Evolutionary conservation across 2,113 vertebrate species (phyloP).

Genomic region (Peucedramus taeniatus): DNA sequence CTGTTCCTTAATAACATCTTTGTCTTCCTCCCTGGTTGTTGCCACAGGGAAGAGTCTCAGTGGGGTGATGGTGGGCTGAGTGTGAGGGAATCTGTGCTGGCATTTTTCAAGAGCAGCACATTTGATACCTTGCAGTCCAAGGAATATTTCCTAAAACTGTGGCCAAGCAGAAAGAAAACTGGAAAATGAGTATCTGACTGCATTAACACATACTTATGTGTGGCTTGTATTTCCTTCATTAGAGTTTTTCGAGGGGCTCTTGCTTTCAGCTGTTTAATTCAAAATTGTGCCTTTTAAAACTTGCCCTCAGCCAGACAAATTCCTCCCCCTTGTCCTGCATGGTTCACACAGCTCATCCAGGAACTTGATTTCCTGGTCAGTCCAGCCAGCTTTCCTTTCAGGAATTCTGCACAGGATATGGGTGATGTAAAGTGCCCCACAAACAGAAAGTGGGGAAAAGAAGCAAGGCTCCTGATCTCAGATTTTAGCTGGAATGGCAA

Average conservation of each 20-base stretch:
- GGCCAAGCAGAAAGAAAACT: background rate
- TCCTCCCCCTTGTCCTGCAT: background rate
- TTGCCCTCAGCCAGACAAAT: background rate
- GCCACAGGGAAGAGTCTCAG: background rate
- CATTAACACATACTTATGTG: background rate
- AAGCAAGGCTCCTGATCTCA: background rate
- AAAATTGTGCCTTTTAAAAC: background rate
- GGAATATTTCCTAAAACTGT: background rate
- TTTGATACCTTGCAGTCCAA: background rate
- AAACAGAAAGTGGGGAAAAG: background rate
- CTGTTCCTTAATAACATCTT: background rate
- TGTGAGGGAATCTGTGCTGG: accelerated
- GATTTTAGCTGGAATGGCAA: background rate
- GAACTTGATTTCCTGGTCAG: background rate
- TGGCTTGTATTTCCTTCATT: background rate
- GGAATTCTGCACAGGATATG: background rate
- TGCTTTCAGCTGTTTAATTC: background rate
- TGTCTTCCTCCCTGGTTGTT: background rate
- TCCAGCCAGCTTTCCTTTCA: background rate
- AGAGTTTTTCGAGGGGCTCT: background rate
- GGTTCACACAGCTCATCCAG: background rate
- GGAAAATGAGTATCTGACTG: background rate
- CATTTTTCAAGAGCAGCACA: background rate
- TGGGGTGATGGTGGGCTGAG: background rate
- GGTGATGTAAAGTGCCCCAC: background rate